A percentile compares a stretch with the other conserved stretches of the same genome.
Conservation (phyloP, 2,113 vertebrate species). For the Aphelocoma coerulescens region DNA sequence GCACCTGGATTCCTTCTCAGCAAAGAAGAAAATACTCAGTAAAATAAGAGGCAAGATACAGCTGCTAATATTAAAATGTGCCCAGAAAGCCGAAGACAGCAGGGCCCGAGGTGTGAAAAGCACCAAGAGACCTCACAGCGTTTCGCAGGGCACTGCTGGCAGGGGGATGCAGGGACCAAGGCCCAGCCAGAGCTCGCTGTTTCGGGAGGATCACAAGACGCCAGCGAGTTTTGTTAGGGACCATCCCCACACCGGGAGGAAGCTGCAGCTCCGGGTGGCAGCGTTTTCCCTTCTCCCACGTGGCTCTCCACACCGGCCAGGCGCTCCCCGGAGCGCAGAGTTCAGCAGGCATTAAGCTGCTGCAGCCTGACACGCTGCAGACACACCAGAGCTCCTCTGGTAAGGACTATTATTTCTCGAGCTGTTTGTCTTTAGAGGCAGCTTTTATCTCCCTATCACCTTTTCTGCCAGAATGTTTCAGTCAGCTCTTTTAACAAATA, state of each 20-base stretch:
- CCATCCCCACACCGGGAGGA: neutral
- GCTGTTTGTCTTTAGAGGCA: conserved; percentile 6
- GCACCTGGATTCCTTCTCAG: rapidly evolving
- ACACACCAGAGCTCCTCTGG: neutral
- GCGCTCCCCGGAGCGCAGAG: neutral
- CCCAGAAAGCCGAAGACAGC: neutral
- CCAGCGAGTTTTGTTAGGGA: rapidly evolving
- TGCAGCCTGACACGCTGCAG: neutral
- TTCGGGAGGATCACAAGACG: rapidly evolving
- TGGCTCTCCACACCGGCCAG: rapidly evolving
- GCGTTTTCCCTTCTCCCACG: neutral
- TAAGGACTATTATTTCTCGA: neutral
- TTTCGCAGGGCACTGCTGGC: neutral
- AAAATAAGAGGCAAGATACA: neutral
- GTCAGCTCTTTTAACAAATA: conserved; percentile 1
- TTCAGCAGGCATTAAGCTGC: neutral
- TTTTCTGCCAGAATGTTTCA: conserved; percentile 34
- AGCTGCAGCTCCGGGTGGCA: neutral
- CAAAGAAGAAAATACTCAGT: neutral
- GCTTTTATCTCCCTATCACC: conserved; percentile 39
- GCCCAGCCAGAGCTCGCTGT: neutral
- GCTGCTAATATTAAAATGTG: neutral
- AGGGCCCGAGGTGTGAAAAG: neutral
- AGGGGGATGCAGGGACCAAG: neutral
- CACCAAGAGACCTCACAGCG: neutral